Evolutionary conservation across 2,797 vertebrate species (phyloP), one percentile per base, ranked within the genome.

Genomic region (Acipenser transmontanus): DNA sequence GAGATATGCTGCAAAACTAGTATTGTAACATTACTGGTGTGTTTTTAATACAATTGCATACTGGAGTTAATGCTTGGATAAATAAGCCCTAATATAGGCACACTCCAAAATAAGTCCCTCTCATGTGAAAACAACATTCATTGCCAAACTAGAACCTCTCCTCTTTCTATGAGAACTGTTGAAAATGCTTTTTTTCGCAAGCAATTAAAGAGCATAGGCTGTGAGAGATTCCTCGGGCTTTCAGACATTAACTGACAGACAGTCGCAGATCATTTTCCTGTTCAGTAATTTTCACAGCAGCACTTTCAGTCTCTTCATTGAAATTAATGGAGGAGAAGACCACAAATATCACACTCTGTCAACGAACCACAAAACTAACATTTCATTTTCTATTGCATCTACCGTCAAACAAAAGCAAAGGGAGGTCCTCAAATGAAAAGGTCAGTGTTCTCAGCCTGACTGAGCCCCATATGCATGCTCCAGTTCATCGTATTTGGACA

Each of bases 381-480:
- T 11, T n/a, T 69, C 17, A 51, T 20, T 6, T n/a, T 51, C 59
- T 50, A 50, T 62, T 69, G 34, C 49, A 47, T 34, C 14, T 47
- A 54, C 48, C 59, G 50, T 14, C 68, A 60, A 17, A 54, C 51
- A 56, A 61, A 61, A 49, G 14, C 34, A 13, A 48, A 49, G 64
- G 63, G 56, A 8, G 49, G 48, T 60, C 48, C 17, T 47, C 50
- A 34, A 50, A 64, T 8, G 56, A 66, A 56, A 69, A 66, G 59
- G 68, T 60, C 59, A 69, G 50, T 50, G 34, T 54, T 66, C 59
- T 66, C 64, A 69, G 34, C 49, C 59, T n/a, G 11, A 59, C 50
- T 34, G 59, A 62, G 61, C 13, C 65, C 34, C 34, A 34, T 4
- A 3, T 34, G 34, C 34, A 34, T 34, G 34, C 3, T 34, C 34